Evolutionary conservation across 2,797 vertebrate genomes (phyloP).

Genomic region (Aythya fuligula): DNA sequence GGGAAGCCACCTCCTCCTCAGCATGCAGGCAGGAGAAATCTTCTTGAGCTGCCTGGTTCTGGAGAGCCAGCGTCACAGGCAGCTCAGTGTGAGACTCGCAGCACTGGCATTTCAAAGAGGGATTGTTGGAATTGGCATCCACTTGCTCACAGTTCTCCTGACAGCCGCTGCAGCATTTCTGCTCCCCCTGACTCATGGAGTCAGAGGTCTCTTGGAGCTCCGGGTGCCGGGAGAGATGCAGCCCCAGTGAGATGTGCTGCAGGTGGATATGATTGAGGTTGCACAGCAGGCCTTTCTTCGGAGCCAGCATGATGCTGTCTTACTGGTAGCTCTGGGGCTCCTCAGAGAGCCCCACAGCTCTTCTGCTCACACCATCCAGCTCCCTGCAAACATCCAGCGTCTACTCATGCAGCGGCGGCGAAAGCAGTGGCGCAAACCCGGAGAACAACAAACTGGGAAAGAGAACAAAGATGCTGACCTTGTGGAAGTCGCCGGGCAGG

Average conservation of each 20-base stretch:
- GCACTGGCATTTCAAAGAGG: constrained; percentile 89
- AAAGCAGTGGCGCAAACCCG: not conserved
- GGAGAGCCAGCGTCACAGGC: constrained; percentile 81
- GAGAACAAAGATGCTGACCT: not conserved
- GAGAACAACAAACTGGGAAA: accelerated
- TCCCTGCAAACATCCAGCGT: not conserved
- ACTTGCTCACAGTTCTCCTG: constrained; percentile 31
- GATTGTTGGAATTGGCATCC: constrained; percentile 93
- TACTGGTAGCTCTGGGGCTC: not conserved
- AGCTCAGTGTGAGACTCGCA: constrained; percentile 85
- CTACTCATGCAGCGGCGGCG: not conserved
- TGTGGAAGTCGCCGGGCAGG: not conserved
- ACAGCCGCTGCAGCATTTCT: not conserved
- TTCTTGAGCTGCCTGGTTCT: constrained; percentile 58
- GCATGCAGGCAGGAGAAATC: constrained; percentile 37
- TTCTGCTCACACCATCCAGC: constrained; percentile 60
- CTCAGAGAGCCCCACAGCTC: constrained; percentile 10
- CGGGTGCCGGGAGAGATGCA: constrained; percentile 79
- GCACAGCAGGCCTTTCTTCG: constrained; percentile 79
- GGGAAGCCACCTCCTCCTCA: constrained; percentile 65
- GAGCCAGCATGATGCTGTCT: constrained; percentile 76
- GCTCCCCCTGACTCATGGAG: constrained; percentile 23
- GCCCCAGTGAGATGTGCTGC: constrained; percentile 82
- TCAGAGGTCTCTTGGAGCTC: constrained; percentile 73
- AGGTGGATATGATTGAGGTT: constrained; percentile 84